These are phyloP conservation scores for Temnothorax unifasciatus DNA, from an alignment of 2,888 invertebrate species.

Conservation along the genomic window DNA sequence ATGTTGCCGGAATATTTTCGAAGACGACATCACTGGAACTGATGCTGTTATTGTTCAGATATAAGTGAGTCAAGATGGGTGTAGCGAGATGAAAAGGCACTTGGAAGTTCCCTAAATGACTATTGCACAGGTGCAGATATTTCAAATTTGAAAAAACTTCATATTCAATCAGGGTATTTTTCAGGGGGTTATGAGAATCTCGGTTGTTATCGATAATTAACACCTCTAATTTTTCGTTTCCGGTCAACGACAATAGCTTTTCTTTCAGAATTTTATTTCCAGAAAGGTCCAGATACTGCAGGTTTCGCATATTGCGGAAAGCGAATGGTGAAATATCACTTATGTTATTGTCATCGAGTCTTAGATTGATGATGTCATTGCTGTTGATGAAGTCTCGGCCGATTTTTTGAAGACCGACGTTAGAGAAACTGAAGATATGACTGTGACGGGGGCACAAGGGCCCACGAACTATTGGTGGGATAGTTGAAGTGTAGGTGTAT, in stretches of 20 bases:
- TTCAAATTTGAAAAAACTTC: neutral
- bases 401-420: slow-evolving; percentile 40
- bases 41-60: slow-evolving; percentile 53
- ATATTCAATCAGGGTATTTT: neutral
- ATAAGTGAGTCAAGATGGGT: slow-evolving; percentile 16
- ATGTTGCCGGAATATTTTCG: slow-evolving; percentile 8
- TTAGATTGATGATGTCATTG: neutral
- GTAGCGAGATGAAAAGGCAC: neutral
- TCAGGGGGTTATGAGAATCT: neutral
- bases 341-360: slow-evolving; percentile 57
- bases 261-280: neutral
- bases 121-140: slow-evolving; percentile 9
- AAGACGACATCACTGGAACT: slow-evolving; percentile 34
- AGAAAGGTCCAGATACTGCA: slow-evolving; percentile 51
- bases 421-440: slow-evolving; percentile 14
- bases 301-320: slow-evolving; percentile 21
- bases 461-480: too few species aligned
- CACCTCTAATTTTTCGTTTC: neutral
- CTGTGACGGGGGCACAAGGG: neutral
- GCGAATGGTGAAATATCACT: slow-evolving; percentile 39
- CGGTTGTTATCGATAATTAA: slow-evolving; percentile 48
- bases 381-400: slow-evolving; percentile 26
- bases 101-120: neutral
- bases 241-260: neutral
- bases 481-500: too few species aligned